Evolutionary conservation across 2,797 vertebrate genomes (phyloP), one percentile per base, ranked within the genome.

Genomic region (Amphiprion clarkii): DNA sequence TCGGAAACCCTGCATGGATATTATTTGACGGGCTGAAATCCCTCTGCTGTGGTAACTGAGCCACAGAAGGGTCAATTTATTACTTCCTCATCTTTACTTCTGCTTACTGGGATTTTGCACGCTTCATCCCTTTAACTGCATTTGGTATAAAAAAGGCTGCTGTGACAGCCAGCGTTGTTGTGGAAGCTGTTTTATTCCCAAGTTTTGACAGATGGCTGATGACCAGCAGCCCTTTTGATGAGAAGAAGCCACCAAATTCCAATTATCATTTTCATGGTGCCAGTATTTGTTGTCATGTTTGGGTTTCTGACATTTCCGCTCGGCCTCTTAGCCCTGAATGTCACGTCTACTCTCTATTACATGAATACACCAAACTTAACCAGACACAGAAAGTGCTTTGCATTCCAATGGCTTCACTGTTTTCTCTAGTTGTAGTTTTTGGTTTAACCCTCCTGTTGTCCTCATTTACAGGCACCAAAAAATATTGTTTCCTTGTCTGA

Each of bases 71-170:
- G 66, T 69, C 60, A 46, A 3, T 76, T 72, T 29, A 59, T 70
- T 73, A 58, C 64, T 79, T 63, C 39, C 71, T 71, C 2, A 0
- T 66, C 58, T 54, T 77, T 29, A 49, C 48, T 48, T 48, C 14
- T 49, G 62, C 44, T 73, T 63, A 6, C 65, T 75, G 53, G 67
- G 63, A 42, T 77, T 81, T 79, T 68, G 46, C 75, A 68, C 0
- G 36, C 53, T 64, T 82, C 49, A 57, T 78, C 68, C 29, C 7
- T 77, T 67, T 70, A 40, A 65, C 62, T 71, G 56, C 42, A 58
- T 79, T 73, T 81, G 56, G 40, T 76, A 61, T 71, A 31, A 19
- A 75, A 75, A 49, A 23, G 59, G 66, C 29, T 69, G 65, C 76
- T 57, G 23, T 59, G 57, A 79, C 82, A 64, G 79, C 59, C 66